phyloP scores from a whole-genome alignment of 2,113 vertebrate species.

The Chiloscyllium plagiosum region DNA sequence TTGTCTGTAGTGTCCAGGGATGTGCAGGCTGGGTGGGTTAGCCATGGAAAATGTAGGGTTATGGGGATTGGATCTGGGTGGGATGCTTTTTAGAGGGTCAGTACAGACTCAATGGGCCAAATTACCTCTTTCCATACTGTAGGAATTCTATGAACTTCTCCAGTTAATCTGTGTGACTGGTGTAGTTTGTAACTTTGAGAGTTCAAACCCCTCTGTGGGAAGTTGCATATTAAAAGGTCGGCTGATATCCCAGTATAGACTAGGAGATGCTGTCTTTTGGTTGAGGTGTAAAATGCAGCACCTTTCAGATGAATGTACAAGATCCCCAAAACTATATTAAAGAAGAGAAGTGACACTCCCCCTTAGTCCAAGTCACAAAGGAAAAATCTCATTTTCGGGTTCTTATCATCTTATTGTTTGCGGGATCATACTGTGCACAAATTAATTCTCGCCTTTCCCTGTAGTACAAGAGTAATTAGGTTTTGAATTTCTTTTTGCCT shows the following conservation, averaged over 20 bases:
- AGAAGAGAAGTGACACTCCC: background rate
- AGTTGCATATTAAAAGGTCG: background rate
- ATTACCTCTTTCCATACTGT: too few relatives aligned
- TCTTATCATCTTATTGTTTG: background rate
- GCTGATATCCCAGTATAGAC: background rate
- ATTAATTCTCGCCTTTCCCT: background rate
- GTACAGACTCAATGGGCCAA: too few relatives aligned
- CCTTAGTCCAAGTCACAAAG: background rate
- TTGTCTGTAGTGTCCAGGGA: too few relatives aligned
- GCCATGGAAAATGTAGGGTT: too few relatives aligned
- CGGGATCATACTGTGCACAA: background rate
- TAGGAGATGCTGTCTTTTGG: background rate
- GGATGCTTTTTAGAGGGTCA: too few relatives aligned
- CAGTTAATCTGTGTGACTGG: background rate
- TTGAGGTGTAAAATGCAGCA: background rate
- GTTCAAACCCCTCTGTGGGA: background rate
- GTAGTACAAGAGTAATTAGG: background rate
- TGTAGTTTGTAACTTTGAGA: too few relatives aligned
- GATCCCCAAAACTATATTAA: background rate
- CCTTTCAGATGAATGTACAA: background rate
- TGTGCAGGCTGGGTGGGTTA: too few relatives aligned
- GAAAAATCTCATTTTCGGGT: background rate
- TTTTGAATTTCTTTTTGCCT: background rate
- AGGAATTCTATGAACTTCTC: background rate
- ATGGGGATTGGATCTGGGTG: too few relatives aligned